Conservation (phyloP, 2,113 vertebrate genomes). For the Dicaeum eximium region DNA sequence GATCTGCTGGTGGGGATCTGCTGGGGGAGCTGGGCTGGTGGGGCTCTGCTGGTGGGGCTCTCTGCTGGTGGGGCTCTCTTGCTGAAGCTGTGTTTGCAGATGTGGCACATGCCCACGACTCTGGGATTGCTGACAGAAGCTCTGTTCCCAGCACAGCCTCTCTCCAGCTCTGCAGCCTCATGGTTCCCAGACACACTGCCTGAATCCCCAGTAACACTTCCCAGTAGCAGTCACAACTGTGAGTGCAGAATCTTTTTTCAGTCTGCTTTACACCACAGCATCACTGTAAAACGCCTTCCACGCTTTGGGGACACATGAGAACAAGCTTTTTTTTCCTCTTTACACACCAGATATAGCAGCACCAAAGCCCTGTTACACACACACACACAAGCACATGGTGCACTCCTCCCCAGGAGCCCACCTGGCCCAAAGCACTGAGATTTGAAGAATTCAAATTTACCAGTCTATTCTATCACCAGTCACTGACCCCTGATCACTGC, state of each 20-base stretch:
- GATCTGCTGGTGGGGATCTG: no score
- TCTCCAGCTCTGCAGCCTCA: background rate
- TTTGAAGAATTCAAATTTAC: background rate
- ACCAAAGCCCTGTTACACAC: background rate
- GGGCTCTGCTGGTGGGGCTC: no score
- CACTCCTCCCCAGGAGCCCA: background rate
- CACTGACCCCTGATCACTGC: background rate
- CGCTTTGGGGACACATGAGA: background rate
- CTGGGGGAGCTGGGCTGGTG: no score
- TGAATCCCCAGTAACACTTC: slow-evolving; percentile 1
- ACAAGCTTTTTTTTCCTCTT: background rate
- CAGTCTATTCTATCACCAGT: background rate
- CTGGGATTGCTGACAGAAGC: background rate
- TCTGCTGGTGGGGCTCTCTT: no score
- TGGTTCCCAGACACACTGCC: background rate
- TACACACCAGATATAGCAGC: background rate
- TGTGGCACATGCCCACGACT: background rate
- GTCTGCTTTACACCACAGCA: background rate
- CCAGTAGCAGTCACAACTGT: slow-evolving; percentile 20
- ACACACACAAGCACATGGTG: background rate
- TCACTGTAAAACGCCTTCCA: background rate
- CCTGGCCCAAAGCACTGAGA: background rate
- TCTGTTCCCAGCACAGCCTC: background rate
- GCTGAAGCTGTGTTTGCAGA: background rate
- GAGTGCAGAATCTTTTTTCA: background rate